A percentile compares a stretch with the other conserved stretches of the same genome.
These are phyloP conservation scores for Aulostomus chinensis DNA, from an alignment of 2,797 vertebrate genomes.

Conservation along the genomic window DNA sequence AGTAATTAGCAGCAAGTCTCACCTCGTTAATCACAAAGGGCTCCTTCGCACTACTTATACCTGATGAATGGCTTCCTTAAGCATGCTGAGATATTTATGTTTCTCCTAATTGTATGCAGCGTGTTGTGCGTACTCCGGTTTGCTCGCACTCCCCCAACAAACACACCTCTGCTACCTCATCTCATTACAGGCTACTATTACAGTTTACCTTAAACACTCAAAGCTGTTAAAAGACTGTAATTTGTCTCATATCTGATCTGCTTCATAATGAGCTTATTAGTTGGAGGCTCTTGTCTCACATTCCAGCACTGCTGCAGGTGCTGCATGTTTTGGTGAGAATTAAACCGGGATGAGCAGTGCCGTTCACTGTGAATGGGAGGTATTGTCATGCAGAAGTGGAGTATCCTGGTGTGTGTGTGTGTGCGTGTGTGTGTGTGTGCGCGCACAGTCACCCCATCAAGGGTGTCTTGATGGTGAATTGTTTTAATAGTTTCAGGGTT, in stretches of 20 bases:
- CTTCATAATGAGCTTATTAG: conserved; percentile 47
- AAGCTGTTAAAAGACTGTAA: conserved; percentile 36
- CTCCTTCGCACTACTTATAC: conserved; percentile 97
- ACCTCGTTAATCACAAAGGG: conserved; percentile 99
- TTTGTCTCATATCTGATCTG: conserved; percentile 48
- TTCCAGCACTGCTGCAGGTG: conserved; percentile 11
- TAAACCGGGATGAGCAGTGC: too few relatives aligned
- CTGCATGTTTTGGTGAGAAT: conserved; percentile 5
- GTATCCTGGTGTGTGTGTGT: too few relatives aligned
- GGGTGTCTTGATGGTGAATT: too few relatives aligned
- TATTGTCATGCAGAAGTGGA: too few relatives aligned
- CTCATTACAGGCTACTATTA: conserved; percentile 58
- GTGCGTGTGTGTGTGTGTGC: too few relatives aligned
- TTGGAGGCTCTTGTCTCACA: neutral
- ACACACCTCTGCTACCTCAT: conserved; percentile 26
- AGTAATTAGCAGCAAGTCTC: conserved; percentile 98
- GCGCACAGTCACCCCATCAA: too few relatives aligned
- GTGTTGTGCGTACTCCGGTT: conserved; percentile 79
- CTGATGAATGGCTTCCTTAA: conserved; percentile 96
- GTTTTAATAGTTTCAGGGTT: too few relatives aligned
- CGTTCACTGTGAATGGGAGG: too few relatives aligned
- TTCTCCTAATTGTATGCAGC: conserved; percentile 94
- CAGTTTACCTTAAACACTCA: conserved; percentile 61
- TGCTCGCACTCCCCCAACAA: conserved; percentile 52
- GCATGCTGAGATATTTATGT: conserved; percentile 91